Evolutionary conservation across 1,140 invertebrate species (phyloP).

Genomic region (Bombyx mori): ASM3026992v2 NC_085119.1:9043001-9043500

Average conservation of each 20-base stretch:
- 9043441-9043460: conserved; percentile 1
- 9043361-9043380: conserved; percentile 66
- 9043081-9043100: too few relatives aligned
- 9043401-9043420: too few relatives aligned
- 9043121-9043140: too few relatives aligned
- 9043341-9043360: conserved; percentile 67
- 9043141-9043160: neutral
- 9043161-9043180: neutral
- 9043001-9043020: too few relatives aligned
- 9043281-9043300: conserved; percentile 46
- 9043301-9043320: conserved; percentile 59
- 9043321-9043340: conserved; percentile 68
- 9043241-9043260: conserved; percentile 49
- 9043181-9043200: neutral
- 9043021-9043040: too few relatives aligned
- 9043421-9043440: too few relatives aligned
- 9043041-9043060: too few relatives aligned
- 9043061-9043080: too few relatives aligned
- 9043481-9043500: too few relatives aligned
- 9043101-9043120: too few relatives aligned
- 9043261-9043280: conserved; percentile 8
- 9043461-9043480: conserved; percentile 1
- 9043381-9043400: conserved; percentile 20
- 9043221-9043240: conserved; percentile 29
- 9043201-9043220: neutral